A percentile compares a stretch with the other conserved stretches of the same genome.
phyloP scores from a whole-genome alignment of 2,888 invertebrate genomes.

The Amphimallon solstitiale region DNA sequence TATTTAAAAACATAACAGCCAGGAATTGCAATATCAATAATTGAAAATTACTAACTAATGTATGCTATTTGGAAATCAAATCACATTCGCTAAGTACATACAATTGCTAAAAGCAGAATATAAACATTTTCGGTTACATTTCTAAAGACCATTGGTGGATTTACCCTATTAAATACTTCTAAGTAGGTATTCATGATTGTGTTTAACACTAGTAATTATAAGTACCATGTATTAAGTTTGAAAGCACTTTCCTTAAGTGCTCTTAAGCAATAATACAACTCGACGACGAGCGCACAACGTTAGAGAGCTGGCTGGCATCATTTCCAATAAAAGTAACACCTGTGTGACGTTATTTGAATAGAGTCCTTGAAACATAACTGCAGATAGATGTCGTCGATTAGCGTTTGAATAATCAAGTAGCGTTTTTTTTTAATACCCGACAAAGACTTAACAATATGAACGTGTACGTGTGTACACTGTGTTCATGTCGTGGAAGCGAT shows the following conservation, averaged over 20 bases:
- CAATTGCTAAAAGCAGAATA: too few relatives aligned
- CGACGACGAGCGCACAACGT: not conserved
- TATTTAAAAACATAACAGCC: too few relatives aligned
- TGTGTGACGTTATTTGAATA: not conserved
- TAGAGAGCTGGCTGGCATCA: slow-evolving; percentile 5
- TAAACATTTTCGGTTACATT: too few relatives aligned
- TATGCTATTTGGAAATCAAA: too few relatives aligned
- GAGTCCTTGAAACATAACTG: slow-evolving; percentile 22
- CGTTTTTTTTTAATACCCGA: not conserved
- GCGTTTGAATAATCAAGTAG: slow-evolving; percentile 6
- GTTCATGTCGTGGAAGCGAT: not conserved
- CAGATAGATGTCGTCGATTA: slow-evolving; percentile 17
- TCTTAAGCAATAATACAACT: not conserved
- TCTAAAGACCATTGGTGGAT: too few relatives aligned
- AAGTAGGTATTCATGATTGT: too few relatives aligned
- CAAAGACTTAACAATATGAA: not conserved
- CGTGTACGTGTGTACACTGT: not conserved
- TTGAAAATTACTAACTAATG: too few relatives aligned
- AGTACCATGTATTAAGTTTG: not conserved
- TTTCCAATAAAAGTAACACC: slow-evolving; percentile 10
- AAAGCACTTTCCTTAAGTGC: not conserved
- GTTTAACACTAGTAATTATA: not conserved
- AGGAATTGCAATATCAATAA: too few relatives aligned
- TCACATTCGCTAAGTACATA: too few relatives aligned
- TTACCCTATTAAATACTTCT: too few relatives aligned